Evolutionary conservation across 35 echinoderm and acorn worm species (phyloP).

Genomic region (Holothuria glaberrima): DNA sequence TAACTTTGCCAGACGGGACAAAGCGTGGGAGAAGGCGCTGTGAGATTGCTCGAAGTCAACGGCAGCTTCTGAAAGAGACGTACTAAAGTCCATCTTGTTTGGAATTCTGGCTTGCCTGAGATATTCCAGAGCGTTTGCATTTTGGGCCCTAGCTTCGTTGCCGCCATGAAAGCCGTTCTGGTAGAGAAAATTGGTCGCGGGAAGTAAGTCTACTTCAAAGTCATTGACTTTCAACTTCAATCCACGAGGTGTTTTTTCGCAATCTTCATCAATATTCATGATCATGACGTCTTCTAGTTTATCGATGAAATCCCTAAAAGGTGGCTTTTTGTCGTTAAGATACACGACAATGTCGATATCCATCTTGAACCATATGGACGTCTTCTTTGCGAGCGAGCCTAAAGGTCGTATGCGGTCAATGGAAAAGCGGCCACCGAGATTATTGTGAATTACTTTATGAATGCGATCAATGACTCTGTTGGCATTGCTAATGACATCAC

Average conservation of each 20-base stretch:
- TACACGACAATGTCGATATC: not conserved
- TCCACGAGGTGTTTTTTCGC: not conserved
- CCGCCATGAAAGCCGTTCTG: slow-evolving; percentile 16
- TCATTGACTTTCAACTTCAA: not conserved
- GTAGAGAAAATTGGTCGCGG: slow-evolving; percentile 4
- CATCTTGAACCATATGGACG: slow-evolving; percentile 18
- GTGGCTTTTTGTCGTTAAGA: slow-evolving; percentile 15
- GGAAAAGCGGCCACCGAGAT: not conserved
- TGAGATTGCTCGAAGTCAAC: not conserved
- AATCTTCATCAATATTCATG: slow-evolving; percentile 29
- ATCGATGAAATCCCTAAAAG: not conserved
- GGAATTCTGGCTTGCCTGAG: not conserved
- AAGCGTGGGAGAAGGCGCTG: slow-evolving; percentile 1
- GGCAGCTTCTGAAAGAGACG: slow-evolving; percentile 33
- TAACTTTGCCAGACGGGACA: slow-evolving; percentile 25
- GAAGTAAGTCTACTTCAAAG: not conserved
- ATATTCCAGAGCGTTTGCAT: not conserved
- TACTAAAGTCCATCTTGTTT: slow-evolving; percentile 12
- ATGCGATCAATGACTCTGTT: not conserved
- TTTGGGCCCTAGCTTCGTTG: slow-evolving; percentile 14
- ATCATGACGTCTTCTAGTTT: not conserved
- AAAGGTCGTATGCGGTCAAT: slow-evolving; percentile 5
- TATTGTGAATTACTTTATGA: not conserved
- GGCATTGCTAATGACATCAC: not conserved
- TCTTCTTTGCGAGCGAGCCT: not conserved